Evolutionary conservation across 1,140 invertebrate species (phyloP).

Genomic region (Melipona quadrifasciata): DNA sequence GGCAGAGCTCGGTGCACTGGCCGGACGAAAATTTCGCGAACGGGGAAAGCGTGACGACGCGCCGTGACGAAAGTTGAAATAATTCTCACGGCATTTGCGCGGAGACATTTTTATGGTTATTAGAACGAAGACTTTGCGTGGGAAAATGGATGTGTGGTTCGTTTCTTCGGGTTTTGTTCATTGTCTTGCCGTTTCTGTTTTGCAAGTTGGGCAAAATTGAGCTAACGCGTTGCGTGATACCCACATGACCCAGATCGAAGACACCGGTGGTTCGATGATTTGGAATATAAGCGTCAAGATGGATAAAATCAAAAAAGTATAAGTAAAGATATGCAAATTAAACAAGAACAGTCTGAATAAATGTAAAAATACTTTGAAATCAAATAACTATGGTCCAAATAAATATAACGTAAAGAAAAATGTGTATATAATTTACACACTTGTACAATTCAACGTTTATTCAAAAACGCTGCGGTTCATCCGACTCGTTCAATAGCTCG

Average conservation of each 20-base stretch:
- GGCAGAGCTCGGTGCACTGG: not conserved
- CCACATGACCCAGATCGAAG: too few relatives aligned
- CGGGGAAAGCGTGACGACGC: not conserved
- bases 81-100: not conserved
- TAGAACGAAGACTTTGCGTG: not conserved
- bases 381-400: too few relatives aligned
- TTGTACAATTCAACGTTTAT: too few relatives aligned
- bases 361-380: too few relatives aligned
- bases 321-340: not conserved
- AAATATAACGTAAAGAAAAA: too few relatives aligned
- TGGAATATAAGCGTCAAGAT: not conserved
- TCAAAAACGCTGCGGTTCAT: too few relatives aligned
- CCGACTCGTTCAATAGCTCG: too few relatives aligned
- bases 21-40: not conserved
- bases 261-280: not conserved
- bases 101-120: not conserved
- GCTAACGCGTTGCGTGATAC: too few relatives aligned
- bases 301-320: not conserved
- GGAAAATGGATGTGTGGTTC: not conserved
- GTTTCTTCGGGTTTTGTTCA: not conserved
- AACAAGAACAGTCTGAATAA: too few relatives aligned
- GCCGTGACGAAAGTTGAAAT: constrained; percentile 6
- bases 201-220: too few relatives aligned
- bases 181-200: too few relatives aligned
- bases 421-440: too few relatives aligned